Evolutionary conservation across 2,888 invertebrate genomes (phyloP).

Genomic region (Entomobrya multifasciata): DNA sequence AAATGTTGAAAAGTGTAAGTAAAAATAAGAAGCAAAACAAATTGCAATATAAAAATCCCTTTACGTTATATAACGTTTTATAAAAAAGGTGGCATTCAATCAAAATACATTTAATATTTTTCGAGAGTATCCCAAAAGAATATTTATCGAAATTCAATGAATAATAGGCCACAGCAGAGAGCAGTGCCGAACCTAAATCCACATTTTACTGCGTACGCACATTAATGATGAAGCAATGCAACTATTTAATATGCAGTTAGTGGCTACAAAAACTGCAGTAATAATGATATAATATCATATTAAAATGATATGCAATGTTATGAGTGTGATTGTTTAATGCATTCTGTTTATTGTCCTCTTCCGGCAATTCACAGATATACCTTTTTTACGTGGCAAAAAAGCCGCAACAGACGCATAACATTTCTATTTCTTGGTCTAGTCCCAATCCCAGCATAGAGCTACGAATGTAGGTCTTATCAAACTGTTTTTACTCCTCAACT

Average conservation of each 20-base stretch:
- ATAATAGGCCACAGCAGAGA: background rate
- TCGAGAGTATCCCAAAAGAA: too few relatives aligned
- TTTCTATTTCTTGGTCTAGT: slow-evolving; percentile 26
- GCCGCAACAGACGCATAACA: slow-evolving; percentile 48
- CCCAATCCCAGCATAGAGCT: slow-evolving; percentile 11
- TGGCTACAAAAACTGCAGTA: slow-evolving; percentile 38
- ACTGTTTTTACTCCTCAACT: background rate
- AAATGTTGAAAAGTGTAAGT: background rate
- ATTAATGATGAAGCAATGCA: slow-evolving; percentile 15
- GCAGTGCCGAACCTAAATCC: too few relatives aligned
- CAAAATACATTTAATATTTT: background rate
- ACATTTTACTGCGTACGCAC: background rate
- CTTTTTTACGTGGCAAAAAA: slow-evolving; percentile 26
- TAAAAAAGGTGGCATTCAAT: too few relatives aligned
- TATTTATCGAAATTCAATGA: too few relatives aligned
- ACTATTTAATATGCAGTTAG: slow-evolving; percentile 39
- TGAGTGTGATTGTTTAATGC: slow-evolving; percentile 54
- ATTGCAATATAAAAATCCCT: background rate
- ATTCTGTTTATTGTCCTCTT: slow-evolving; percentile 63
- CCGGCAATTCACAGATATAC: slow-evolving; percentile 59
- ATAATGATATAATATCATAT: slow-evolving; percentile 45
- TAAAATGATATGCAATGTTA: slow-evolving; percentile 40
- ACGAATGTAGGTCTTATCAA: slow-evolving; percentile 26
- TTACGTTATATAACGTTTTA: too few relatives aligned
- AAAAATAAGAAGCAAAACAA: background rate